Evolutionary conservation across 2,797 vertebrate genomes (phyloP), one percentile per base, ranked within the genome.

Genomic region (Rhynchotus rufescens): DNA sequence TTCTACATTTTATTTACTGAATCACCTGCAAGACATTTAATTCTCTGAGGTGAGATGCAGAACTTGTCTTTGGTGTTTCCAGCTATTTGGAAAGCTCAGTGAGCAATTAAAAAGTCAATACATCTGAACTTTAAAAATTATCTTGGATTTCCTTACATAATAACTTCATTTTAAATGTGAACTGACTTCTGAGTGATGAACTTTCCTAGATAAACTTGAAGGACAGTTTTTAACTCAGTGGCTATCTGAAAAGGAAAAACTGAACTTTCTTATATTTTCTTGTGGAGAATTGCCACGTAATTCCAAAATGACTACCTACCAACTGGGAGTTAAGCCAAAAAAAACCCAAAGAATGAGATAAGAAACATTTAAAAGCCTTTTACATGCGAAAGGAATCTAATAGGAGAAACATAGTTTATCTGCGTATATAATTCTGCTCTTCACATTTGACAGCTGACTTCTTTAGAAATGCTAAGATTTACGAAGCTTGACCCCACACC

Each of bases 91-190:
- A 84, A 81, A 82, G 75, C 40, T 74, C 84, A 74, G 51, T 25
- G 44, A 79, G 69, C 62, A 92, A 64, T 76, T 82, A 87, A 64
- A 89, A 72, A 88, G 75, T 61, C 68, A 80, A 64, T 67, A 74
- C 82, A 93, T 26, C 56, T 45, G 19, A 34, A 79, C 83, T 91
- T 45, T 94, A 81, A 95, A 94, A 91, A 77, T 30, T 40, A 72
- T 78, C 80, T 90, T 84, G 75, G 49, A 90, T 68, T 82, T 67
- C 60, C 44, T 95, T 95, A 91, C 91, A 92, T 90, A 75, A 79
- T 82, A 75, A 84, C 79, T 92, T 92, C 3, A 82, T 90, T 86
- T 92, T 25, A 78, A 86, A 91, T 87, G 59, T 84, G 72, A 93
- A 80, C 65, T 49, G 84, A 90, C 78, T 92, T 93, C 54, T 80